Evolutionary conservation across 2,797 vertebrate genomes (phyloP), one percentile per base, ranked within the genome.

Genomic region (Coluber constrictor): DNA sequence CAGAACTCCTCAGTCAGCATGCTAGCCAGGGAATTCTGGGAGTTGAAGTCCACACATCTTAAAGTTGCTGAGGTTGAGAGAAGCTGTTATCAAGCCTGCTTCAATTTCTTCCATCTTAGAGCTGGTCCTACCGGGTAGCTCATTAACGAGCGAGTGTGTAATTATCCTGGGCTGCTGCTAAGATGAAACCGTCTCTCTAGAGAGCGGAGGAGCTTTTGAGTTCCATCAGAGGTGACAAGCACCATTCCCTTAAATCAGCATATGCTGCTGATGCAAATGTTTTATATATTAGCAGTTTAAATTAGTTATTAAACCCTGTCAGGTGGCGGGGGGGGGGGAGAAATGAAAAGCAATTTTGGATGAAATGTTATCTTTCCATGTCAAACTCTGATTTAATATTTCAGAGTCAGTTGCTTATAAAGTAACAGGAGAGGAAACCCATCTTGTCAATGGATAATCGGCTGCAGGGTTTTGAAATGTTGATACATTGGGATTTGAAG

Each of bases 241-340:
- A 20, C 90, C 59, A 4, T 89, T 89, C 51, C 57, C 70, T 54
- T 32, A 47, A 47, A 60, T 2, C 79, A 55, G 27, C 20, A 87
- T 43, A 90, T 74, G 60, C 93, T 94, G 95, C 55, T 20, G 93
- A 92, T 94, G 92, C 91, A 90, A 89, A 94, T 96, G 90, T 95
- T 95, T 95, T 95, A 95, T 96, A 87, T 93, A 91, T 94, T 95
- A 95, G 91, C 83, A 91, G n/a, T 92, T 95, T 95, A 87, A 97
- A 95, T 96, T 95, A 96, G 96, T 94, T 56, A 96, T 91, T 95
- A 61, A 94, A 92, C 91, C 43, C 91, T 91, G 90, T 54, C 90
- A 91, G 61, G 43, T 66, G 43, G 91, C 27, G 92, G 51, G 51
- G 51, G 51, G 51, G 94, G 93, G 90, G 86, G 93, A 12, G 43